Base-by-base conservation (phyloP, 2,888 invertebrate species). In the Pristionchus mayeri region DNA sequence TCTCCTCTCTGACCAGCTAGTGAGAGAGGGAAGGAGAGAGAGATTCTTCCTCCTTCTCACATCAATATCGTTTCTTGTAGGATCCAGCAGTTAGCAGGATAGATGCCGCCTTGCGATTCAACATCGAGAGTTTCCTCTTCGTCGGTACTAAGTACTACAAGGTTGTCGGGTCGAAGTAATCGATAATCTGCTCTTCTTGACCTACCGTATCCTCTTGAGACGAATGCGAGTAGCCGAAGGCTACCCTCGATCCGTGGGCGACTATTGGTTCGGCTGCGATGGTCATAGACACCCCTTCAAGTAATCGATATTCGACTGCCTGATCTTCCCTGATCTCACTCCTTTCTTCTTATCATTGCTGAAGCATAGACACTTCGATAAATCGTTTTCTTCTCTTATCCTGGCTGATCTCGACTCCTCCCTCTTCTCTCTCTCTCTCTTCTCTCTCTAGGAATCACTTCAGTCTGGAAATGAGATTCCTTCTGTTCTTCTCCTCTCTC, bases 131-230 rank as follows among this genome's bases (percentile, higher is more conserved):
- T 0, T 88, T 67, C 57, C 44, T 87, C 11, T 88, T 88, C 50
- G 54, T 71, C 21, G 81, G 84, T 27, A 60, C 87, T 18, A 75
- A 84, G 30, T 88, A 88, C 80, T 88, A 86, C 86, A 86, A 81
- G 79, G 63, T 88, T 30, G 54, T 80, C 48, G 85, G 86, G 11
- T 40, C 16, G 21, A 44, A 30, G 82, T 84, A 30, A 60, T 37
- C 40, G n/a, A 50, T 48, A 78, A 27, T 37, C n/a, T 78, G 1
- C 24, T 54, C 21, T 76, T 0, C 67, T n/a, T 75, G n/a, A n/a
- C 4, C n/a, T 44, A 40, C 44, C 40, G 7, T 13, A 9, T 63
- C 16, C 30, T 78, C 78, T 81, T 37, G 40, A 82, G 67, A 27
- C 18, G 75, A 54, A 52, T 84, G 50, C 48, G 71, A 50, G 24